Conservation (phyloP, 2,113 vertebrate species). For the Rhineura floridana region DNA sequence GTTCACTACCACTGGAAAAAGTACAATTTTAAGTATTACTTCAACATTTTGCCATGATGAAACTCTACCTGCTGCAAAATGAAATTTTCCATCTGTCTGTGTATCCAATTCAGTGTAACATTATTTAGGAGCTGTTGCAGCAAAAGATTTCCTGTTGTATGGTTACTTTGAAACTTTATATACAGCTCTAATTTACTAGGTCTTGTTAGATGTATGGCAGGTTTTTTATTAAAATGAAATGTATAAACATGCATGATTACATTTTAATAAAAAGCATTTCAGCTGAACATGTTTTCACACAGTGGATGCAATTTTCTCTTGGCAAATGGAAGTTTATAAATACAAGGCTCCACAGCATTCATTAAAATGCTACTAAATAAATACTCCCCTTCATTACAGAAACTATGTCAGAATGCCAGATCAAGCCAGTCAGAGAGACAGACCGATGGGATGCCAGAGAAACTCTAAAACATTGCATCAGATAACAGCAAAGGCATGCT, state of each 20-base stretch:
- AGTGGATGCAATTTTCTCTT: neutral
- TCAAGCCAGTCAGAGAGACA: slow-evolving; percentile 7
- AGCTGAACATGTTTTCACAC: slow-evolving; percentile 32
- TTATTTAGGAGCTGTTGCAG: slow-evolving; percentile 51
- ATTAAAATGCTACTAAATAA: slow-evolving; percentile 43
- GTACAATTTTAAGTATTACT: slow-evolving; percentile 15
- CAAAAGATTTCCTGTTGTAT: slow-evolving; percentile 49
- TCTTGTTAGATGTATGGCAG: neutral
- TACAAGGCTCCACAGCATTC: slow-evolving; percentile 16
- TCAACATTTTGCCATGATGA: slow-evolving; percentile 33
- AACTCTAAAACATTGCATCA: neutral
- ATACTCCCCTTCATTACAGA: neutral
- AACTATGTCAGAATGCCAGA: neutral
- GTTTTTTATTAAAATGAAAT: neutral
- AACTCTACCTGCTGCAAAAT: slow-evolving; percentile 22
- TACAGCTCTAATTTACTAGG: slow-evolving; percentile 18
- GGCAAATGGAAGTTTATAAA: slow-evolving; percentile 37
- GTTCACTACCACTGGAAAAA: slow-evolving; percentile 15
- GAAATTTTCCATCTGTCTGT: slow-evolving; percentile 24
- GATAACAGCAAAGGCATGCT: neutral
- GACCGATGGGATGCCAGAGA: neutral
- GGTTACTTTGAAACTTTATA: slow-evolving; percentile 43
- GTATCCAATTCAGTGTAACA: slow-evolving; percentile 26
- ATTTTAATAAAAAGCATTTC: slow-evolving; percentile 47
- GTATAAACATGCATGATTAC: slow-evolving; percentile 31